Base-by-base conservation (phyloP, 2,888 invertebrate species). In the Eulithis testata region DNA sequence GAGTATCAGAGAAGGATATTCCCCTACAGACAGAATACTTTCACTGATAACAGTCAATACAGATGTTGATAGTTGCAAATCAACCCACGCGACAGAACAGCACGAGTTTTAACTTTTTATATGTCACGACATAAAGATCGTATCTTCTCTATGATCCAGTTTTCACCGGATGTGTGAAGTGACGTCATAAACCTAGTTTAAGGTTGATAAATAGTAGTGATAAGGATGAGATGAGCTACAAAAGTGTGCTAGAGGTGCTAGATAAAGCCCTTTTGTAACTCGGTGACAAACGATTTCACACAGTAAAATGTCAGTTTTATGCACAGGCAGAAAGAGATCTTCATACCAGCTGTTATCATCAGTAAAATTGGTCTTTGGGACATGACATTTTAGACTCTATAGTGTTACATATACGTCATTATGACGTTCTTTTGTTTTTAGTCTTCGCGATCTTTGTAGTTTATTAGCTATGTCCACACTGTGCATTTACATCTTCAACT, bases 11-110 rank as follows among this genome's bases (percentile, higher is more conserved):
- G 31, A 31, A 21, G 21, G 31, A 31, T 31, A 3, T 31, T 31
- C 14, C 11, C 49, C 14, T 49, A 21, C 9, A 11, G 21, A 6
- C 21, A 21, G 21, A 49, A 49, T 49, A 4, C 21, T 8, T 3
- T 12, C 14, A 47, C 36, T 50, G 56, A 31, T 56, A 56, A 56
- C 47, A 60, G 63, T 50, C 81, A 75, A 82, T 85, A 79, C 78
- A 78, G 75, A 70, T 71, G 69, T 68, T 70, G 61, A 67, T 70
- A 64, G 74, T 75, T 74, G 67, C 65, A 74, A 76, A 82, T 78
- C 80, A 76, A 73, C 81, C 83, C 80, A 84, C 82, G 79, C 82
- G 73, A 75, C 67, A 73, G 69, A 64, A 70, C 57, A 47, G 65
- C 71, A 69, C 71, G 69, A 65, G 65, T 63, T 49, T 49, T 14